Percentiles rank a stretch among this genome's conserved stretches.
phyloP scores from a whole-genome alignment of 2,797 vertebrate species.

The Microcaecilia unicolor region DNA sequence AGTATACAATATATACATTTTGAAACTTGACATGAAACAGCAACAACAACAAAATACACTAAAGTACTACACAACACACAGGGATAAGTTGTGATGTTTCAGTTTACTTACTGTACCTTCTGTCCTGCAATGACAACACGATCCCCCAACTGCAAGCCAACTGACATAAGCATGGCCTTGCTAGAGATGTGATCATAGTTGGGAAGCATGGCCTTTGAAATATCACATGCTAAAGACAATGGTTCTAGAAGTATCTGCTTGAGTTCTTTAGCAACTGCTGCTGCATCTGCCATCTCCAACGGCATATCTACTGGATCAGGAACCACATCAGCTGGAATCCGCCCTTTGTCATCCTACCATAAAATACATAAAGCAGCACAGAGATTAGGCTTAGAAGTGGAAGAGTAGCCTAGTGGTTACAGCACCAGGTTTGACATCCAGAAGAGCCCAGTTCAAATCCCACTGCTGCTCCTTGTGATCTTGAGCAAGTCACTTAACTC shows the following conservation, averaged over 20 bases:
- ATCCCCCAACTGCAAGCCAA: constrained; percentile 81
- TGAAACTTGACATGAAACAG: too few relatives aligned
- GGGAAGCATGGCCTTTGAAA: constrained; percentile 50
- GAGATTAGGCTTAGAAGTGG: too few relatives aligned
- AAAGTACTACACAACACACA: not conserved
- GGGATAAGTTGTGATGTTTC: not conserved
- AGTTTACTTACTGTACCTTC: constrained; percentile 66
- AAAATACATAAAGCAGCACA: too few relatives aligned
- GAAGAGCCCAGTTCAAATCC: too few relatives aligned
- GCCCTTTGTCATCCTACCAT: constrained; percentile 81
- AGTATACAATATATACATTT: too few relatives aligned
- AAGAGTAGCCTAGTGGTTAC: too few relatives aligned
- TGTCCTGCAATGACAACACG: constrained; percentile 88
- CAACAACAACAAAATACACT: too few relatives aligned
- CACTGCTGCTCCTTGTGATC: too few relatives aligned
- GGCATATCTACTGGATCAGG: constrained; percentile 91
- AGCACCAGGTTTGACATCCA: too few relatives aligned
- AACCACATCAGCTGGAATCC: constrained; percentile 80
- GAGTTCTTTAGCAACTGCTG: constrained; percentile 80
- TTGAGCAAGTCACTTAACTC: too few relatives aligned
- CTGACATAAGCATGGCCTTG: constrained; percentile 59
- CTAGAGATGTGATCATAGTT: constrained; percentile 48
- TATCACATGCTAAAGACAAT: constrained; percentile 57
- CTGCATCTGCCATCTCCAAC: constrained; percentile 86
- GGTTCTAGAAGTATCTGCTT: constrained; percentile 68